Conservation (phyloP, 2,888 invertebrate genomes). For the Altica lythri region DNA sequence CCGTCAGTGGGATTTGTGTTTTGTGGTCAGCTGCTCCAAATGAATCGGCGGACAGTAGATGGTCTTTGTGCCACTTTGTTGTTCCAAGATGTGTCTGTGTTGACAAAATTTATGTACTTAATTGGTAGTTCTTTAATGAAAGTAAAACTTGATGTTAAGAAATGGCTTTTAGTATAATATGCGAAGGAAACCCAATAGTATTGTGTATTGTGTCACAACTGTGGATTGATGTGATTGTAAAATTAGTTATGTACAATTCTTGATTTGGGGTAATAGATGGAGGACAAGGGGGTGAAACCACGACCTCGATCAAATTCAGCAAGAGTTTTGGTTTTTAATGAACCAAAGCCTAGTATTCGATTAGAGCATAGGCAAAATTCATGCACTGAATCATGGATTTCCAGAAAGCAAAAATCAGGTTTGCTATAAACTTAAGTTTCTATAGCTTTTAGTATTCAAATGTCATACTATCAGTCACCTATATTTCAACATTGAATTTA, state of each 20-base stretch:
- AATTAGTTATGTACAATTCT: slow-evolving; percentile 33
- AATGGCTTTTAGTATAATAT: slow-evolving; percentile 28
- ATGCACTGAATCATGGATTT: slow-evolving; percentile 32
- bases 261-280: slow-evolving; percentile 48
- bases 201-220: slow-evolving; percentile 28
- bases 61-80: slow-evolving; percentile 19
- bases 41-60: slow-evolving; percentile 5
- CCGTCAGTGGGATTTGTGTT: slow-evolving; percentile 1
- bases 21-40: slow-evolving; percentile 13
- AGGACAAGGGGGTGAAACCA: slow-evolving; percentile 53
- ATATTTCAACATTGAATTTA: slow-evolving; percentile 13
- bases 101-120: slow-evolving; percentile 15
- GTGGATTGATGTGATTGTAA: slow-evolving; percentile 38
- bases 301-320: slow-evolving; percentile 65
- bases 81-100: slow-evolving; percentile 16
- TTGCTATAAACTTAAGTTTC: slow-evolving; percentile 16
- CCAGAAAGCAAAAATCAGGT: slow-evolving; percentile 45
- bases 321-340: slow-evolving; percentile 77
- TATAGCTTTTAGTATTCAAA: slow-evolving; percentile 5
- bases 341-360: slow-evolving; percentile 58
- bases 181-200: slow-evolving; percentile 20
- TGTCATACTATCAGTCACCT: slow-evolving; percentile 16
- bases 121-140: slow-evolving; percentile 22
- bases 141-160: slow-evolving; percentile 27
- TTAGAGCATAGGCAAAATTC: slow-evolving; percentile 46